Base-by-base conservation (phyloP, 2,888 invertebrate genomes). In the Stratiomys singularior region DNA sequence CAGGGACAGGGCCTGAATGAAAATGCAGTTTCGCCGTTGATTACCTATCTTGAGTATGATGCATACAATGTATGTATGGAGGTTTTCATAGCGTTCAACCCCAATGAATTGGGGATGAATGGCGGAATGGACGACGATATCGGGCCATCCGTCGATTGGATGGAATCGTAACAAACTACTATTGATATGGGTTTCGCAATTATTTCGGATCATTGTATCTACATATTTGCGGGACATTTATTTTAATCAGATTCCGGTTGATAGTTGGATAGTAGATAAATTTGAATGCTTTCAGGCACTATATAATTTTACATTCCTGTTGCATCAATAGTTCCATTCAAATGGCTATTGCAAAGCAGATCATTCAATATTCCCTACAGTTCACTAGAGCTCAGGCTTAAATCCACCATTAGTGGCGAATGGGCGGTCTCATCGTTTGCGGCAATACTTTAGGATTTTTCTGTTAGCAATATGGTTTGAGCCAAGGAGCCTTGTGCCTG, bases 1-100 rank as follows among this genome's bases (percentile, higher is more conserved):
- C 37, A 15, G 15, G 7, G 23, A 69, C 47, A 69, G 47, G 25
- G 25, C 13, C 47, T 21, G 69, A 46, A 47, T 25, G 47, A 25
- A 69, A 69, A 69, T 69, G 69, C 25, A 69, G 25, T 69, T 25
- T 46, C 25, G 47, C 46, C 44, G 28, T 69, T 69, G 69, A 69
- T 69, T 69, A 69, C 47, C 47, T 46, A 13, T 18, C 15, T 4
- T 30, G 66, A 7, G 4, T 5, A 23, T 4, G 15, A 18, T 18
- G 18, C 52, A 52, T 15, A 13, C 52, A 52, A 52, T 18, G 52
- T 52, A 52, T 15, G 44, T 9, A 25, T 60, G 25, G 4, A 23
- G 23, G 2, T 15, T 60, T 60, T 15, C 23, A 60, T 25, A 25
- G 1, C 46, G 47, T 25, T 21, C 69, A 47, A 47, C 69, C 18